Base-by-base conservation (phyloP, 2,113 vertebrate species). In the Xenus cinereus region DNA sequence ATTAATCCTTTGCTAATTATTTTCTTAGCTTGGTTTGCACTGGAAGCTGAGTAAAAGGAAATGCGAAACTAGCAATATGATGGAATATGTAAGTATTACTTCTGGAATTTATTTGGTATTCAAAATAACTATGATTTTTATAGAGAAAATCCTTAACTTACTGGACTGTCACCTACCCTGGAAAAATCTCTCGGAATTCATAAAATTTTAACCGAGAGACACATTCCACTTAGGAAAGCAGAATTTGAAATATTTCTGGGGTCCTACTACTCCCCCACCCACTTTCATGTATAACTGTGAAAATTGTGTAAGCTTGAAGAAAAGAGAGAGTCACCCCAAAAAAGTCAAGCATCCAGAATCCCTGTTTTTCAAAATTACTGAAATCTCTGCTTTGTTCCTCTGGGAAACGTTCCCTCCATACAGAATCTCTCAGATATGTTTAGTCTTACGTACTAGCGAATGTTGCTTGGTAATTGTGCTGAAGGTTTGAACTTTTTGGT, bases 11-110 rank as follows among this genome's bases (percentile, higher is more conserved):
- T 91, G 72, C 66, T 95, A 84, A 89, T 97, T 90, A 53, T 92
- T 89, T 97, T 96, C 69, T 96, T 97, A 99, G 99, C 99, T 99
- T 97, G 99, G 99, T 90, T 99, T 99, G 98, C 99, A 99, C 98
- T 99, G 99, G 99, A 99, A 99, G 95, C 98, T 99, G 98, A 99
- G 99, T 90, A 99, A 99, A 98, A 99, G 99, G 98, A 99, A 99
- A 99, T 99, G 99, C 80, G 99, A 99, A 98, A 99, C 98, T 98
- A 99, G 98, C 98, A 99, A 99, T 97, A 99, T 99, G 99, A 99
- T 99, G 99, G 99, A 99, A 95, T 99, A 98, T 96, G 98, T 99
- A 97, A 99, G 98, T 99, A 98, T 92, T 76, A 53, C 24, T 85
- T 79, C 59, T 62, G 53, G 90, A 84, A 62, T 8, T 75, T 59